Evolutionary conservation across 1,140 invertebrate genomes (phyloP), one percentile per base, ranked within the genome.

Genomic region (Scaptomyza montana): DNA sequence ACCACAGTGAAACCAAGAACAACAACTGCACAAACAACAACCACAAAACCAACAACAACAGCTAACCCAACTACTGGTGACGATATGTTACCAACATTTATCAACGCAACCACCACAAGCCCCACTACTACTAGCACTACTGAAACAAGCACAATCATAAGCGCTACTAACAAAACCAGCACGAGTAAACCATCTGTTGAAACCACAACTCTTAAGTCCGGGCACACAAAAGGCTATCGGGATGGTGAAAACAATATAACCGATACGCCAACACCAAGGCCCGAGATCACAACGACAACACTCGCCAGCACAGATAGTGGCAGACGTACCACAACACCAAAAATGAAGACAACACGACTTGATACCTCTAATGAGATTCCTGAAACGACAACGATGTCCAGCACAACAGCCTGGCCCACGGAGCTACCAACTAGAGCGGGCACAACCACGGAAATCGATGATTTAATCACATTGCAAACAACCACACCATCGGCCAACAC

Each of bases 221-320:
- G 87, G 25, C 79, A 87, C 39, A 82, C 90, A 1, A 90, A 91
- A 47, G 76, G 78, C 9, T 91, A 92, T 56, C 80, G 91, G 19
- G 86, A 89, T 89, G 90, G 91, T 60, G 90, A 92, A 41, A 91
- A 92, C 62, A 91, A 92, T 66, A 92, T 92, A 46, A 92, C 91
- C 21, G 89, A 89, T 55, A 89, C 82, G 5, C 73, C 84, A 21
- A 81, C 78, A 1, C 57, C 76, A 47, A 75, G 74, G 13, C 75
- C 82, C 12, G 33, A 75, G 49, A 56, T 77, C 6, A 77, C 74
- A 36, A 81, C 84, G 10, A 90, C 89, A 28, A 82, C 69, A 25
- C 55, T 82, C 50, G 69, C 73, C 28, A 79, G 54, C 19, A 80
- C 61, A 25, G 66, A 80, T 56, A 76, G 74, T 55, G 71, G 75